phyloP scores from a whole-genome alignment of 2,888 invertebrate species.

The Altica lythri region DNA sequence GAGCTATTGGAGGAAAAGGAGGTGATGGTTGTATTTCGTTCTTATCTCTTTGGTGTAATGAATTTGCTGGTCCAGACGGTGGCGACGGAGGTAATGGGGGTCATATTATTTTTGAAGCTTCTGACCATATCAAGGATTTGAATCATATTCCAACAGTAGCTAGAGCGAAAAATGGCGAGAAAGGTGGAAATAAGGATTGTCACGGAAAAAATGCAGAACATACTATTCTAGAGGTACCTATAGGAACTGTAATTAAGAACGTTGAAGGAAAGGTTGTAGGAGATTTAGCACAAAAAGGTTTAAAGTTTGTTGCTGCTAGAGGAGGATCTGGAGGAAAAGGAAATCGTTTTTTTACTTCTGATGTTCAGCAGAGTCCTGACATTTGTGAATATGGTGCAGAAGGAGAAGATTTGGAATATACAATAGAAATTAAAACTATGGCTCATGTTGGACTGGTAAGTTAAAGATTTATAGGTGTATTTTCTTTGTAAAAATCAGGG shows the following conservation, averaged over 20 bases:
- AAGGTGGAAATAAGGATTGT: slow-evolving; percentile 75
- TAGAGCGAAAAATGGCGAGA: slow-evolving; percentile 71
- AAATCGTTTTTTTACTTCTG: slow-evolving; percentile 87
- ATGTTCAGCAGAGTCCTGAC: slow-evolving; percentile 77
- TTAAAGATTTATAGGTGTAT: too few species aligned
- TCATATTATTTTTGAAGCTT: slow-evolving; percentile 86
- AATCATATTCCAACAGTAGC: slow-evolving; percentile 66
- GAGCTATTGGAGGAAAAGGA: slow-evolving; percentile 82
- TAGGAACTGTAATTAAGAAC: slow-evolving; percentile 77
- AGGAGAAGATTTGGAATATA: slow-evolving; percentile 77
- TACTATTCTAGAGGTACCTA: slow-evolving; percentile 73
- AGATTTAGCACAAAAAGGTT: slow-evolving; percentile 68
- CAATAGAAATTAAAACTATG: slow-evolving; percentile 86
- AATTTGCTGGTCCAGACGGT: slow-evolving; percentile 91
- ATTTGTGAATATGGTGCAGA: slow-evolving; percentile 85
- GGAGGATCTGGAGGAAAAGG: slow-evolving; percentile 97
- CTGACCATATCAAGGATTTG: slow-evolving; percentile 70
- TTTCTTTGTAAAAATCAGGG: too few species aligned
- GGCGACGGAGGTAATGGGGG: slow-evolving; percentile 97
- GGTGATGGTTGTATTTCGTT: slow-evolving; percentile 94
- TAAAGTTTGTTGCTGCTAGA: slow-evolving; percentile 89
- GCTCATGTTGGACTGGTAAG: slow-evolving; percentile 89
- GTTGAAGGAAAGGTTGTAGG: slow-evolving; percentile 64
- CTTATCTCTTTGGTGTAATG: slow-evolving; percentile 78
- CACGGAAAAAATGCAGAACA: slow-evolving; percentile 82